Base-by-base conservation (phyloP, 2,113 vertebrate species). In the Physeter macrocephalus region DNA sequence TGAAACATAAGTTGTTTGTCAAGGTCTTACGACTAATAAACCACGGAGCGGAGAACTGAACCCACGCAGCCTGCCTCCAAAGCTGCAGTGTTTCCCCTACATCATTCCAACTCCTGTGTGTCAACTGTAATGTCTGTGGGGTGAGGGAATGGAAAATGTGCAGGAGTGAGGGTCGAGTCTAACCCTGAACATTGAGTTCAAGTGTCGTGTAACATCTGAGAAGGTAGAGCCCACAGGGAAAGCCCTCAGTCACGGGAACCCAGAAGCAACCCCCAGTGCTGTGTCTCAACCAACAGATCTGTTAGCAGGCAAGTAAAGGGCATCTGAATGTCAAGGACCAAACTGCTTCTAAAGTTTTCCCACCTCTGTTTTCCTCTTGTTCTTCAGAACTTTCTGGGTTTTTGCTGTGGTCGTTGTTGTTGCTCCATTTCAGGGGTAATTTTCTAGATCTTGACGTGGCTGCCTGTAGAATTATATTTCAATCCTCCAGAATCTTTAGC, bases 401-500 rank as follows among this genome's bases (percentile, higher is more conserved):
- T 74, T 89, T 92, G 61, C 93, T 27, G 52, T 52, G 15, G 52
- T 52, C 52, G 4, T 52, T 94, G 8, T 20, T 71, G 41, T 49
- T 72, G 21, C 49, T 90, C 61, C 10, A 67, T 95, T 83, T 71
- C 17, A 21, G 21, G 71, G 14, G 3, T 67, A 71, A 64, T 52
- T 90, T 95, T 88, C 31, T 95, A 89, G 88, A 74, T 89, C 67
- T 88, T 88, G 27, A 81, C 66, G 25, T 86, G 74, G 29, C 43
- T 43, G 20, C 66, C 25, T 18, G 23, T 49, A 92, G 77, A 86
- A 49, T 91, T 39, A 82, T 59, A n/a, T 94, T 87, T 96, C 67
- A 2, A 71, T 81, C 8, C 29, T 94, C 11, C 34, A 27, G n/a
- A 96, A 83, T 62, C 69, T 67, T 82, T 31, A 75, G 27, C 29